Percentiles rank a stretch among this genome's conserved stretches.
phyloP scores from a whole-genome alignment of 30 jellyfish, hydroid and myxozoan genomes.

The Hydractinia symbiolongicarpus region DNA sequence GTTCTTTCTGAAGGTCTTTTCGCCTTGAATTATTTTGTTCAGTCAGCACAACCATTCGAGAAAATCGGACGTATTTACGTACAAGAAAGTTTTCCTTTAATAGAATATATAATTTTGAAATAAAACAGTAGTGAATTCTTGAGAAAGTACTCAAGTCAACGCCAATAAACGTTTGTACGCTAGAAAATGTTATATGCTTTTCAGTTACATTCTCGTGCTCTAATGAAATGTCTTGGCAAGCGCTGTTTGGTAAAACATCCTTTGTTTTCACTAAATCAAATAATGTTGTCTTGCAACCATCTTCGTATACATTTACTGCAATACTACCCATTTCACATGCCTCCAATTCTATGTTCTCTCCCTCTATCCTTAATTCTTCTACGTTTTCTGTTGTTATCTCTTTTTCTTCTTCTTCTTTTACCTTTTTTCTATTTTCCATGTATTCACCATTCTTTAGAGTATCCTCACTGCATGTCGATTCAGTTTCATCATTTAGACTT shows the following conservation, averaged over 20 bases:
- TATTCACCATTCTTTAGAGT: background rate
- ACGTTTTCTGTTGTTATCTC: background rate
- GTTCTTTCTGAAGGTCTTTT: too few relatives aligned
- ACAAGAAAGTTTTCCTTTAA: too few relatives aligned
- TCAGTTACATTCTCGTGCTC: too few relatives aligned
- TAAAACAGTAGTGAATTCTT: too few relatives aligned
- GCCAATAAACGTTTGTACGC: too few relatives aligned
- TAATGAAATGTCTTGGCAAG: too few relatives aligned
- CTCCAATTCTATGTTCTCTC: background rate
- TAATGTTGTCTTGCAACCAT: conserved; percentile 4
- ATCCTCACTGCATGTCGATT: background rate
- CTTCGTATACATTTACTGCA: background rate
- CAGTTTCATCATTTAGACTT: background rate
- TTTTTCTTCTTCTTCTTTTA: background rate
- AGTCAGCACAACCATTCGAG: too few relatives aligned
- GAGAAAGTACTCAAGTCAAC: too few relatives aligned
- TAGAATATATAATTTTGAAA: too few relatives aligned
- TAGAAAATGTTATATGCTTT: too few relatives aligned
- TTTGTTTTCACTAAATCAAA: background rate
- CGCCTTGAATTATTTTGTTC: too few relatives aligned
- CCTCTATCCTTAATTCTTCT: background rate
- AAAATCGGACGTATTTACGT: too few relatives aligned
- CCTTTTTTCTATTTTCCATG: background rate
- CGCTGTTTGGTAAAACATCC: background rate
- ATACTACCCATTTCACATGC: background rate